These are phyloP conservation scores for Threskiornis aethiopicus DNA, from an alignment of 2,797 vertebrate species.

Conservation along the genomic window DNA sequence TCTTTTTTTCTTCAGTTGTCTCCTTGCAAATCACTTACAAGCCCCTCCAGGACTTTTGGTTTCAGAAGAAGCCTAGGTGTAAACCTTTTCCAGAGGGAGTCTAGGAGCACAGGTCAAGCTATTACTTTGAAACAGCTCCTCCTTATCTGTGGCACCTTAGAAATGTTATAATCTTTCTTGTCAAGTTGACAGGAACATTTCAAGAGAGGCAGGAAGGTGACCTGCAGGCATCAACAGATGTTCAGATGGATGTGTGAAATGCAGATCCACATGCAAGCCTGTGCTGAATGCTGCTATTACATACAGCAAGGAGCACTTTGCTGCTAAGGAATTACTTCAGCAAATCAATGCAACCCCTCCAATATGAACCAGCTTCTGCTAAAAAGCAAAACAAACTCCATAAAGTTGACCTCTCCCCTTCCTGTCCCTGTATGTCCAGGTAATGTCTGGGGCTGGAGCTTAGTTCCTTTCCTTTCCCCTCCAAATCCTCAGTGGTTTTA, in stretches of 20 bases:
- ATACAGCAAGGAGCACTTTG: not conserved
- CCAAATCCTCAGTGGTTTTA: not conserved
- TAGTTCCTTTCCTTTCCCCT: not conserved
- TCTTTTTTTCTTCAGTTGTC: not conserved
- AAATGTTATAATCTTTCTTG: not conserved
- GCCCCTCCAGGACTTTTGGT: not conserved
- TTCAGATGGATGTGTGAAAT: not conserved
- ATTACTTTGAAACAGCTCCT: not conserved
- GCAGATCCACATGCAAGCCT: not conserved
- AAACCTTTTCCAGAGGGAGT: not conserved
- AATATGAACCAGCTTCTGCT: not conserved
- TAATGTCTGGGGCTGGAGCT: not conserved
- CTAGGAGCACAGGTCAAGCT: not conserved
- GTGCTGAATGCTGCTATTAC: not conserved
- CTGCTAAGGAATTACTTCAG: not conserved
- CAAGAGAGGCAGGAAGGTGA: not conserved
- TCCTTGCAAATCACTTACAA: not conserved
- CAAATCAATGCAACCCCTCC: not conserved
- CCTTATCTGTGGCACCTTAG: not conserved
- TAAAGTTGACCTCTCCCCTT: not conserved
- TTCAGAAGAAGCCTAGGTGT: not conserved
- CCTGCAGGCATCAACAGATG: not conserved
- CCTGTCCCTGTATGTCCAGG: not conserved
- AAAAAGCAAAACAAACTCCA: not conserved
- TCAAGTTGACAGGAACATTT: not conserved